Percentiles rank a stretch among this genome's conserved stretches.
phyloP scores from a whole-genome alignment of 2,113 vertebrate species.

The Tragelaphus buxtoni region DNA sequence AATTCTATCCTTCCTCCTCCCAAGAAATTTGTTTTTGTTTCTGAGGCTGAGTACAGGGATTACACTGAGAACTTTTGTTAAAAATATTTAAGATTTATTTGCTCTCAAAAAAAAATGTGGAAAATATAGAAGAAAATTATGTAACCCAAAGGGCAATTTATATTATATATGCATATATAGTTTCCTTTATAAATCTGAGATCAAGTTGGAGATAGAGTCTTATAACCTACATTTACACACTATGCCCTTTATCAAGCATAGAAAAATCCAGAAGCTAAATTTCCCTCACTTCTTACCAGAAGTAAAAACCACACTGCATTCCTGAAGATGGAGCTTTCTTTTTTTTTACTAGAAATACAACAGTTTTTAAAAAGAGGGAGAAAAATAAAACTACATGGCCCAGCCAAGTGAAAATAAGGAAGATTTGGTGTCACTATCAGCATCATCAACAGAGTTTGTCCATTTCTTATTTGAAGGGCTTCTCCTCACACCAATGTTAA shows the following conservation, averaged over 20 bases:
- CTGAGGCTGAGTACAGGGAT: neutral
- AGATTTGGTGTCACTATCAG: neutral
- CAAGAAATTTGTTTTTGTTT: neutral
- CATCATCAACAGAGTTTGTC: neutral
- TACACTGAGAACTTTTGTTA: neutral
- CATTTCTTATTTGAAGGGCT: constrained; percentile 12
- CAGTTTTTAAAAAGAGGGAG: neutral
- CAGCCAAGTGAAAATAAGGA: neutral
- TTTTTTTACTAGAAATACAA: neutral
- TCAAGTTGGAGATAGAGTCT: neutral
- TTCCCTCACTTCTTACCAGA: constrained; percentile 27
- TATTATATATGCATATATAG: neutral
- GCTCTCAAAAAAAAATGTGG: neutral
- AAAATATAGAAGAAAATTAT: neutral
- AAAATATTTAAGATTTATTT: constrained; percentile 44
- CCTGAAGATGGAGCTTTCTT: neutral
- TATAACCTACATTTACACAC: neutral
- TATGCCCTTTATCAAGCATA: constrained; percentile 2
- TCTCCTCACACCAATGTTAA: constrained; percentile 2
- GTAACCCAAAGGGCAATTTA: neutral
- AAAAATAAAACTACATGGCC: neutral
- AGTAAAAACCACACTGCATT: constrained; percentile 25
- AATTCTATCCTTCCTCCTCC: neutral
- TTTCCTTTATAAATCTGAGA: neutral
- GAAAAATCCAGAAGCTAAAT: constrained; percentile 13